phyloP scores from a whole-genome alignment of 2,797 vertebrate species.

The Pachyuromys duprasi region DNA sequence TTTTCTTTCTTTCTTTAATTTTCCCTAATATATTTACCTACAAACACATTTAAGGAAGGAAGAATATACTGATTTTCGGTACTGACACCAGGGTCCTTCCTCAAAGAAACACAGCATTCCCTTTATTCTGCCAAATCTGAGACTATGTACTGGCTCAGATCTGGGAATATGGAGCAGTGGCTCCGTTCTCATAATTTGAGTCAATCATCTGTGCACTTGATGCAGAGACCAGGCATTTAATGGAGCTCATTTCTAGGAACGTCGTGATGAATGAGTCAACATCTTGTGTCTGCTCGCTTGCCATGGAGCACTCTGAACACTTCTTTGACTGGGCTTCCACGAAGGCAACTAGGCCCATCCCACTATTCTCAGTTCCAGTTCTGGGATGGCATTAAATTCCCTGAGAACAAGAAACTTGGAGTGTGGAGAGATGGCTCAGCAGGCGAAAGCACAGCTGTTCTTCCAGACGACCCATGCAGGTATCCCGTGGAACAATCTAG shows the following conservation, averaged over 20 bases:
- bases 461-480: not conserved
- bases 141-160: not conserved
- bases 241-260: not conserved
- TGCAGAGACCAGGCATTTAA: not conserved
- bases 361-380: not conserved
- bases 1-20: not conserved
- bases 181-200: not conserved
- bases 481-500: not conserved
- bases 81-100: not conserved
- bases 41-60: not conserved
- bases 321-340: not conserved
- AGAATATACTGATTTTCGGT: not conserved
- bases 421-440: not conserved
- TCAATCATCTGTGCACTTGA: not conserved
- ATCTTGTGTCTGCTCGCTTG: not conserved
- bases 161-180: not conserved
- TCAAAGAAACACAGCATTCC: not conserved
- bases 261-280: not conserved
- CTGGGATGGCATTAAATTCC: not conserved
- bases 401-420: not conserved
- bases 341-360: not conserved
- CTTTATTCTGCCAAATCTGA: not conserved
- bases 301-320: not conserved
- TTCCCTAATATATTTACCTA: not conserved
- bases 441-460: not conserved